A percentile compares a stretch with the other conserved stretches of the same genome.
phyloP scores from a whole-genome alignment of 1,140 invertebrate species.

The Microplitis demolitor region DNA sequence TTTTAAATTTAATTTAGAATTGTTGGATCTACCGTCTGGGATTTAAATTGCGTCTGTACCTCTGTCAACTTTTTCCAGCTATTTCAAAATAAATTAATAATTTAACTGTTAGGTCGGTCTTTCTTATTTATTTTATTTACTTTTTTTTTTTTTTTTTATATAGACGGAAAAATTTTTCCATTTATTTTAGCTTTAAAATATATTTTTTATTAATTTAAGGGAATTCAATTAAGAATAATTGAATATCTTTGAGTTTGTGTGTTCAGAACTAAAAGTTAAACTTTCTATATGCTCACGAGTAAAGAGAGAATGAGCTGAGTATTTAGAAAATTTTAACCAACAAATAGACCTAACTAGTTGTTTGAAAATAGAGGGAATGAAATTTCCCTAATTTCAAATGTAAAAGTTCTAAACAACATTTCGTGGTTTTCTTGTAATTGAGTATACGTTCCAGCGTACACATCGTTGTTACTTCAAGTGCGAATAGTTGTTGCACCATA shows the following conservation, averaged over 20 bases:
- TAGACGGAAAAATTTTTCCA: no score
- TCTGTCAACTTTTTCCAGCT: constrained; percentile 26
- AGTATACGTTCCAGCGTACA: neutral
- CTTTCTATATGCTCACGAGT: neutral
- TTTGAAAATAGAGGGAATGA: constrained; percentile 40
- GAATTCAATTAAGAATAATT: neutral
- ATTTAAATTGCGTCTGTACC: no score
- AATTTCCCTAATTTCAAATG: constrained; percentile 44
- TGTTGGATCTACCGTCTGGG: neutral
- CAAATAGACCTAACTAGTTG: constrained; percentile 43
- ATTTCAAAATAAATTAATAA: constrained; percentile 52
- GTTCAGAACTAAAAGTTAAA: neutral
- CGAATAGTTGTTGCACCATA: neutral
- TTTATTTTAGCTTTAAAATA: no score
- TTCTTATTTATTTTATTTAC: no score
- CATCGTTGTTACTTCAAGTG: neutral
- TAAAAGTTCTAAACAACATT: constrained; percentile 28
- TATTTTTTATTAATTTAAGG: no score
- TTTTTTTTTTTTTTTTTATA: no score
- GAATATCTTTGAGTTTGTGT: neutral
- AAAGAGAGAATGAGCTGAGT: neutral
- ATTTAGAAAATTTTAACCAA: constrained; percentile 37
- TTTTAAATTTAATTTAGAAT: constrained; percentile 56
- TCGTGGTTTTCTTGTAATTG: neutral
- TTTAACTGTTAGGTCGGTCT: constrained; percentile 15